Conservation (phyloP, 1,140 invertebrate genomes). For the Hycleus cichorii region DNA sequence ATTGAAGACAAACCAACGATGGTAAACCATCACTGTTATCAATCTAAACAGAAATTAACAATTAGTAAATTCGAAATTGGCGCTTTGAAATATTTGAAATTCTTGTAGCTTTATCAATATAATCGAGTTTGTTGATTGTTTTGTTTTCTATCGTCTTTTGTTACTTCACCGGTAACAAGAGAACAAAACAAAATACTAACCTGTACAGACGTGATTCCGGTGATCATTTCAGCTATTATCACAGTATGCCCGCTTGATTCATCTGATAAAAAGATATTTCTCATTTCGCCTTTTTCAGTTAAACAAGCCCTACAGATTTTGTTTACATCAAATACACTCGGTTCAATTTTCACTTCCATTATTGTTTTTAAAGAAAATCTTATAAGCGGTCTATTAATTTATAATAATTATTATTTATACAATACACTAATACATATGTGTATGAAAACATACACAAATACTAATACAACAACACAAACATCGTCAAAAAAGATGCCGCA, state of each 20-base stretch:
- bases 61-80: too few species aligned
- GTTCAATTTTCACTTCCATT: conserved; percentile 35
- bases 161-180: too few species aligned
- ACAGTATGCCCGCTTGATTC: conserved; percentile 34
- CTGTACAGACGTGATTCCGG: conserved; percentile 36
- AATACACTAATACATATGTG: too few species aligned
- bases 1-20: conserved; percentile 41
- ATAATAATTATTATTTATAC: too few species aligned
- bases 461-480: conserved; percentile 25
- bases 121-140: too few species aligned
- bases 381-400: too few species aligned
- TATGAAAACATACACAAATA: conserved; percentile 13
- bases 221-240: conserved; percentile 41
- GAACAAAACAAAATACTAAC: conserved; percentile 17
- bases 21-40: conserved; percentile 43
- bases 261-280: conserved; percentile 36
- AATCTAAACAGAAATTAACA: conserved; percentile 29
- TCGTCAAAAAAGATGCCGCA: conserved; percentile 27
- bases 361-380: not conserved
- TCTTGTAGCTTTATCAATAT: too few species aligned
- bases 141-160: too few species aligned
- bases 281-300: conserved; percentile 41
- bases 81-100: too few species aligned
- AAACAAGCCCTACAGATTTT: conserved; percentile 42
- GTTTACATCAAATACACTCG: conserved; percentile 35